Conservation (phyloP, 2,797 vertebrate species). For the Molossus molossus region DNA sequence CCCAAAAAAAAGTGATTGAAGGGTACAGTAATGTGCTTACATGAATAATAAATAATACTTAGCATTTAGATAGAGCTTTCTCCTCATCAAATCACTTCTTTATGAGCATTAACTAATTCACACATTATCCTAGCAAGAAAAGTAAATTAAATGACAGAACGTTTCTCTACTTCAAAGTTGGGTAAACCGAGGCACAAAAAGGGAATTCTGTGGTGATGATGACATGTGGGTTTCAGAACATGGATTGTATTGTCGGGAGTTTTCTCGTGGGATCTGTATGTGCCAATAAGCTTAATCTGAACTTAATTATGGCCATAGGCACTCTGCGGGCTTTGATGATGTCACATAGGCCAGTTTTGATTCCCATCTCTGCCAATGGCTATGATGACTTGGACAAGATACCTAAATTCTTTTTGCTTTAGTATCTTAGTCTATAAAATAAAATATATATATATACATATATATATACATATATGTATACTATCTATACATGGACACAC, state of each 20-base stretch:
- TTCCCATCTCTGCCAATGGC: neutral
- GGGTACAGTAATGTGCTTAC: constrained; percentile 87
- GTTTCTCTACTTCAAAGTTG: constrained; percentile 46
- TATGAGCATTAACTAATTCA: constrained; percentile 82
- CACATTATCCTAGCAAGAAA: constrained; percentile 73
- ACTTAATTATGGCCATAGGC: constrained; percentile 32
- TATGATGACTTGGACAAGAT: neutral
- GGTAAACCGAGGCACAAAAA: constrained; percentile 80
- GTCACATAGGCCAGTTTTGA: neutral
- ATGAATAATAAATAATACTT: constrained; percentile 88
- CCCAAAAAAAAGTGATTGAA: constrained; percentile 87
- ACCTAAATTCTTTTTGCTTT: neutral
- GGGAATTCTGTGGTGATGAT: neutral
- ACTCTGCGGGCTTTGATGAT: neutral
- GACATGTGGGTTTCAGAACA: neutral
- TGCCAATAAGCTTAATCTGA: constrained; percentile 28
- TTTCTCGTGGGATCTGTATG: neutral
- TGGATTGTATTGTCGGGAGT: neutral
- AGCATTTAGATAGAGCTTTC: constrained; percentile 85
- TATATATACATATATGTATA: neutral
- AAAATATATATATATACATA: neutral
- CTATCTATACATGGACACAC: neutral
- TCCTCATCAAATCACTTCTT: constrained; percentile 85
- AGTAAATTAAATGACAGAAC: constrained; percentile 62
- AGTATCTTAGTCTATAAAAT: constrained; percentile 54